Conservation (phyloP, 2,888 invertebrate species). For the Parnassius orleans region DNA sequence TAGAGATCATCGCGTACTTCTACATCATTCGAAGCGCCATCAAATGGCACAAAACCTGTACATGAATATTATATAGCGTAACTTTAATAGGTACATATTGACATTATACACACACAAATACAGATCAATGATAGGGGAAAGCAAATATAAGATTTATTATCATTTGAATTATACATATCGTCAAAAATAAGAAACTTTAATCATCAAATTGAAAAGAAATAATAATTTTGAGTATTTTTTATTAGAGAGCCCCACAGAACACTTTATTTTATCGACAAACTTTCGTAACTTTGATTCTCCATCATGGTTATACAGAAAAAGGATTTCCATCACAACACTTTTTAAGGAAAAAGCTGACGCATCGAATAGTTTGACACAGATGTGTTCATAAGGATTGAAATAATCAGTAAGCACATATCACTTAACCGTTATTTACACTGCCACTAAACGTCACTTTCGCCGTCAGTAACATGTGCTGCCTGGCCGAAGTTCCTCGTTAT, state of each 20-base stretch:
- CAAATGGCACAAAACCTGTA: constrained; percentile 71
- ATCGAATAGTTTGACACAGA: background rate
- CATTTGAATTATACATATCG: constrained; percentile 5
- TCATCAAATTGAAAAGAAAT: constrained; percentile 22
- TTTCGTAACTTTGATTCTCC: constrained; percentile 44
- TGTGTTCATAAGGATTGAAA: background rate
- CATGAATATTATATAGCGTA: constrained; percentile 70
- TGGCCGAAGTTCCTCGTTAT: constrained; percentile 89
- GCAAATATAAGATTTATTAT: constrained; percentile 1
- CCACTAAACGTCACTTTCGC: constrained; percentile 83
- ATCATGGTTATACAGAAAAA: constrained; percentile 38
- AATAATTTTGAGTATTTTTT: constrained; percentile 59
- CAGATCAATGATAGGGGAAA: constrained; percentile 44
- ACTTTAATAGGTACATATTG: constrained; percentile 67
- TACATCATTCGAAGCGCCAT: constrained; percentile 67
- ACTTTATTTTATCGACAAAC: constrained; percentile 33
- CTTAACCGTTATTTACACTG: constrained; percentile 17
- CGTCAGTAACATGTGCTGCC: constrained; percentile 83
- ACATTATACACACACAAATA: constrained; percentile 65
- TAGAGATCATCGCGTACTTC: constrained; percentile 76
- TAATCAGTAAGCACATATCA: constrained; percentile 4
- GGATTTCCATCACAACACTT: constrained; percentile 18
- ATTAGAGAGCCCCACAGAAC: constrained; percentile 61
- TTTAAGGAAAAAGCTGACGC: background rate
- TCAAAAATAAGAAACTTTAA: constrained; percentile 7